A percentile compares a stretch with the other conserved stretches of the same genome.
Conservation (phyloP, 2,888 invertebrate genomes). For the Isoperla grammatica region DNA sequence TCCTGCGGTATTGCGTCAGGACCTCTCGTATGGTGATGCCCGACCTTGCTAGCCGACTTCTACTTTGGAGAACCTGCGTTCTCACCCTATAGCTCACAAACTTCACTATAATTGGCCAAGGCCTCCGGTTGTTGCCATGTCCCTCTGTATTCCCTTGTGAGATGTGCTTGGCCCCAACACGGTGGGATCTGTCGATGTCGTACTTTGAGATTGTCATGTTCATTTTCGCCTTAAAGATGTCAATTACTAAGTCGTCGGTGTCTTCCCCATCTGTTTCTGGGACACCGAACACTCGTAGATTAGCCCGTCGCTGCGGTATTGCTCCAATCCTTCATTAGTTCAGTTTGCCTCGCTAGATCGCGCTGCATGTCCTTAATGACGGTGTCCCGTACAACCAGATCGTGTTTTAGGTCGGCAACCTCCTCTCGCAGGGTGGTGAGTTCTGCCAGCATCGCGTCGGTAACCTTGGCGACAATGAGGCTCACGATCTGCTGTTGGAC, state of each 20-base stretch:
- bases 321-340: background rate
- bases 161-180: background rate
- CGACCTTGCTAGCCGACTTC: background rate
- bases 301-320: background rate
- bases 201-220: background rate
- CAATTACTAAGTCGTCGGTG: background rate
- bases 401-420: too few relatives aligned
- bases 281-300: slow-evolving; percentile 4
- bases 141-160: too few relatives aligned
- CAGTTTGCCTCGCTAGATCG: too few relatives aligned
- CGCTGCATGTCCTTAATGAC: too few relatives aligned
- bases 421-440: too few relatives aligned
- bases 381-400: too few relatives aligned
- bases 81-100: background rate
- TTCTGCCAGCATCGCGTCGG: too few relatives aligned
- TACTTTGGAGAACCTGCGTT: background rate
- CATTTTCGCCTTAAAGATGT: background rate
- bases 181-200: slow-evolving; percentile 1
- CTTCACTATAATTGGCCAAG: slow-evolving; percentile 1
- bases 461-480: too few relatives aligned
- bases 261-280: background rate
- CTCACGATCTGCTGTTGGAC: too few relatives aligned
- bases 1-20: slow-evolving; percentile 1
- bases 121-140: background rate
- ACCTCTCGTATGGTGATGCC: background rate